Conservation (phyloP, 1,140 invertebrate genomes). For the Drosophila tsacasi region DNA sequence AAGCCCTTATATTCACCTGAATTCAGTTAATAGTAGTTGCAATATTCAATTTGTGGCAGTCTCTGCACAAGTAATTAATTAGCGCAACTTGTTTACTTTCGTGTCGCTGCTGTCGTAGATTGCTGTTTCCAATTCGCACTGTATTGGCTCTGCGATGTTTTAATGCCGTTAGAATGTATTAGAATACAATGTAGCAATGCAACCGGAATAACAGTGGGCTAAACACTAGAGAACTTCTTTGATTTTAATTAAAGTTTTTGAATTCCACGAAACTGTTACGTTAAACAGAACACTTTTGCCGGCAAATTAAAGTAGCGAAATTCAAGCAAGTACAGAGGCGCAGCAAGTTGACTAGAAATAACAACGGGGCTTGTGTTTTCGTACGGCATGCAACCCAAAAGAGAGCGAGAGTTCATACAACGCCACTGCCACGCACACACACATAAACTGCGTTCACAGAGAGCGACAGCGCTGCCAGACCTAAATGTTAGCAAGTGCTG, state of each 20-base stretch:
- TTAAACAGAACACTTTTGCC: conserved; percentile 16
- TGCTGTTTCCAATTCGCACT: not conserved
- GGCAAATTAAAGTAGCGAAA: conserved; percentile 18
- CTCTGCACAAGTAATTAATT: not conserved
- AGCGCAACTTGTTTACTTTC: too few relatives aligned
- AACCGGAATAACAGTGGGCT: not conserved
- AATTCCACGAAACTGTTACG: not conserved
- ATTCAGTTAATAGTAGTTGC: not conserved
- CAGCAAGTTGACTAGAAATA: not conserved
- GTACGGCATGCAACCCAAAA: not conserved
- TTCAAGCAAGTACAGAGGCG: conserved; percentile 9
- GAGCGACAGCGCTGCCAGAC: conserved; percentile 25
- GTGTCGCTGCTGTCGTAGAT: not conserved
- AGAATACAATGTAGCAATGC: too few relatives aligned
- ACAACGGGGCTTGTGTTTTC: not conserved
- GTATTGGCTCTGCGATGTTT: not conserved
- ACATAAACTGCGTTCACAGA: conserved; percentile 1
- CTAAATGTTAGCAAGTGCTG: not conserved
- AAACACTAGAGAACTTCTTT: not conserved
- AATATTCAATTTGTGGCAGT: not conserved
- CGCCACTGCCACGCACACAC: conserved; percentile 32
- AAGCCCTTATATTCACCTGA: not conserved
- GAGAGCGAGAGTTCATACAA: not conserved
- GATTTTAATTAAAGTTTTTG: not conserved
- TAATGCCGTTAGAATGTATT: not conserved